Percentiles rank a stretch among this genome's conserved stretches.
phyloP scores from a whole-genome alignment of 1,140 invertebrate species.

The Subanguina moxae region DNA sequence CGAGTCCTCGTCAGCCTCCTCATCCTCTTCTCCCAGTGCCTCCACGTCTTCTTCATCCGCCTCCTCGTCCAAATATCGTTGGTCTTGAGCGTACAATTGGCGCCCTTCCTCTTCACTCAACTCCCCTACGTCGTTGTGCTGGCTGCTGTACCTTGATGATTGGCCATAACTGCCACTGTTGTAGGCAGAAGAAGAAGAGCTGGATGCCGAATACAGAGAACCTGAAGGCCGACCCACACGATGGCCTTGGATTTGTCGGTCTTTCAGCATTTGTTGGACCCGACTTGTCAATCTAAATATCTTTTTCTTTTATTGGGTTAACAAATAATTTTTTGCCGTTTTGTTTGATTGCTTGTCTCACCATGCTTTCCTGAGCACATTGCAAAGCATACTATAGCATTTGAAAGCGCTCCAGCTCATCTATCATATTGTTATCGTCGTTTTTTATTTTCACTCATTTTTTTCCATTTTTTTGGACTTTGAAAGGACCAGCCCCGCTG shows the following conservation, averaged over 20 bases:
- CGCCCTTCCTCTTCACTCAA: not conserved
- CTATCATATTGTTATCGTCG: too few species aligned
- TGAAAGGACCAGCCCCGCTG: too few species aligned
- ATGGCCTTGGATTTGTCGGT: not conserved
- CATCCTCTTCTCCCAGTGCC: constrained; percentile 12
- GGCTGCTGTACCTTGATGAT: not conserved
- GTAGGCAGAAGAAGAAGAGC: not conserved
- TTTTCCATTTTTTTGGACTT: too few species aligned
- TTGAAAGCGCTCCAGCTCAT: too few species aligned
- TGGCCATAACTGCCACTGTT: not conserved
- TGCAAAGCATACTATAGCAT: too few species aligned
- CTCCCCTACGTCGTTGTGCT: constrained; percentile 1
- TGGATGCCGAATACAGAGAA: not conserved
- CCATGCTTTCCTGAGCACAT: too few species aligned
- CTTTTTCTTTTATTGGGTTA: too few species aligned
- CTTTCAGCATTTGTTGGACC: constrained; percentile 32
- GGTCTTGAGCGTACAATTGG: not conserved
- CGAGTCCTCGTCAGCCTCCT: constrained; percentile 23
- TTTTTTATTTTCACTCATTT: too few species aligned
- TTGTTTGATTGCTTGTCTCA: too few species aligned
- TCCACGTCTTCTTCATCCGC: constrained; percentile 14
- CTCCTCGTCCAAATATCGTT: not conserved
- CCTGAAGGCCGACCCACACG: constrained; percentile 12
- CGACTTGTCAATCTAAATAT: constrained; percentile 28
- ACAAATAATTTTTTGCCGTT: too few species aligned